Conservation (phyloP, 1,140 invertebrate genomes). For the Drosophila murphyi region DNA sequence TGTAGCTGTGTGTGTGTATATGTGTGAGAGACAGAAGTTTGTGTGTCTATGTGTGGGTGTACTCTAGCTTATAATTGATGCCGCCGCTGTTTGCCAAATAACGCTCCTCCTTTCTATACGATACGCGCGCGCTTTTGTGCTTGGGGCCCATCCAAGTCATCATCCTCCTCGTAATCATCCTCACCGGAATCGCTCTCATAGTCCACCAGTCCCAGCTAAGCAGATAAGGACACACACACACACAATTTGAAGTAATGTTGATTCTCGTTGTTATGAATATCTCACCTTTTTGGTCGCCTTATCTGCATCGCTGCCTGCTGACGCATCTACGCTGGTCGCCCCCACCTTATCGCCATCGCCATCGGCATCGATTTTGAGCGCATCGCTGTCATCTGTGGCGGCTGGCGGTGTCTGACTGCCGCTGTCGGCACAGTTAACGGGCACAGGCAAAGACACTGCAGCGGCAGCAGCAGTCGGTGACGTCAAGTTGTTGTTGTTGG, state of each 20-base stretch:
- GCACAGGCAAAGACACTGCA: constrained; percentile 12
- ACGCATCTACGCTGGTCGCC: constrained; percentile 30
- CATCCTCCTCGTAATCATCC: constrained; percentile 96
- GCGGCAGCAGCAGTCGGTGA: constrained; percentile 34
- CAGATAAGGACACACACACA: background rate
- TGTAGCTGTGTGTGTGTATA: constrained; percentile 21
- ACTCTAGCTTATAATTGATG: constrained; percentile 81
- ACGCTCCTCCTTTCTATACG: constrained; percentile 71
- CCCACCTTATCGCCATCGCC: constrained; percentile 41
- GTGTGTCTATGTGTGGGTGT: constrained; percentile 43
- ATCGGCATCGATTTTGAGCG: constrained; percentile 41
- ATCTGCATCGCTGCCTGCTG: constrained; percentile 53
- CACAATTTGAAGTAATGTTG: background rate
- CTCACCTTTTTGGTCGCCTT: constrained; percentile 69
- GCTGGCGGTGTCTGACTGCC: constrained; percentile 37
- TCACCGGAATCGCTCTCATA: constrained; percentile 98
- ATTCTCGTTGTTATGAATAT: too few relatives aligned
- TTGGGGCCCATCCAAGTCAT: constrained; percentile 85
- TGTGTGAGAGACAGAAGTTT: constrained; percentile 19
- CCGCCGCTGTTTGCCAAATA: constrained; percentile 44
- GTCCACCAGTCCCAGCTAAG: constrained; percentile 93
- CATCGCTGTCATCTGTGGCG: constrained; percentile 42
- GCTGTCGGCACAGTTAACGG: constrained; percentile 13
- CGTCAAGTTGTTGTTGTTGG: constrained; percentile 51
- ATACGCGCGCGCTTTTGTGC: constrained; percentile 82